A percentile compares a stretch with the other conserved stretches of the same genome.
phyloP scores from a whole-genome alignment of 1,140 invertebrate species.

The Penaeus vannamei region DNA sequence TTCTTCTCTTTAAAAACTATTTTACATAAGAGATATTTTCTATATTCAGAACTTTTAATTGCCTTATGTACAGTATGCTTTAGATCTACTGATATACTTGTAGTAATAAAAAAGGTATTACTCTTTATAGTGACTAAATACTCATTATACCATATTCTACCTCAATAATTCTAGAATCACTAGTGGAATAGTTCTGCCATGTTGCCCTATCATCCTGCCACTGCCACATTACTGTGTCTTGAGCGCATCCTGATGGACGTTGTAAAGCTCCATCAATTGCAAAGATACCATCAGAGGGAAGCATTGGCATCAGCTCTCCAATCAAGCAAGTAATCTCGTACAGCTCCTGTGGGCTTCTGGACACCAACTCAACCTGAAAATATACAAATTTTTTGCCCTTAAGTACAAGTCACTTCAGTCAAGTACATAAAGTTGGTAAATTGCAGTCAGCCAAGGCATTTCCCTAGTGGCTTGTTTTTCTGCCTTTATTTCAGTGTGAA shows the following conservation, averaged over 20 bases:
- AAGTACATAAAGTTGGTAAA: not conserved
- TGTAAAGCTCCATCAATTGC: constrained; percentile 76
- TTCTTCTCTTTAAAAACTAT: too few relatives aligned
- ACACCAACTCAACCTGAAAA: constrained; percentile 84
- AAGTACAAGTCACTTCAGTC: not conserved
- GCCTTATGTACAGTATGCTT: too few relatives aligned
- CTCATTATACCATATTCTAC: constrained; percentile 71
- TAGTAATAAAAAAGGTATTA: not conserved
- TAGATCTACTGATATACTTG: too few relatives aligned
- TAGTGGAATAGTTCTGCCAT: constrained; percentile 76
- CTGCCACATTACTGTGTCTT: constrained; percentile 91
- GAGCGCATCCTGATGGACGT: constrained; percentile 43
- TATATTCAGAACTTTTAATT: too few relatives aligned
- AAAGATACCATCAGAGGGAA: constrained; percentile 95
- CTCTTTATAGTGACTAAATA: not conserved
- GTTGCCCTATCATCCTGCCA: constrained; percentile 90
- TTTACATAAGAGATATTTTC: too few relatives aligned
- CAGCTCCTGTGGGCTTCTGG: constrained; percentile 93
- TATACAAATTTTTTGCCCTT: constrained; percentile 49
- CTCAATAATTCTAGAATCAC: constrained; percentile 86
- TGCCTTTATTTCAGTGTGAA: too few relatives aligned
- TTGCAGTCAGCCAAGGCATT: too few relatives aligned
- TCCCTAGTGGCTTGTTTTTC: too few relatives aligned
- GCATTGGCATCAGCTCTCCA: constrained; percentile 93
- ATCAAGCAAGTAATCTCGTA: constrained; percentile 97